Conservation (phyloP, 2,888 invertebrate genomes). For the Apamea anceps region DNA sequence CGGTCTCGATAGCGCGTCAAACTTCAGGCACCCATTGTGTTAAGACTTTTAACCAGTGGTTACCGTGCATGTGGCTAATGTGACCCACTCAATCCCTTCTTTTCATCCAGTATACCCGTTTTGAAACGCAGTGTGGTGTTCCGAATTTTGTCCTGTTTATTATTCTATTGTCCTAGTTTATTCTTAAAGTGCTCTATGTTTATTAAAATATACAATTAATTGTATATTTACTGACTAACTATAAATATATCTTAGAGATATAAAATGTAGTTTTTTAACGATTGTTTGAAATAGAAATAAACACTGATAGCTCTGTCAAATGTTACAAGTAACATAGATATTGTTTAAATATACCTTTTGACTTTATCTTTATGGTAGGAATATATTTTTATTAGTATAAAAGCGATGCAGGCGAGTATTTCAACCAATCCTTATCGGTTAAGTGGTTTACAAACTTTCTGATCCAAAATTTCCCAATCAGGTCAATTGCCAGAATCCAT, state of each 20-base stretch:
- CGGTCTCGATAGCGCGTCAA: too few relatives aligned
- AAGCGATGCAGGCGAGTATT: constrained; percentile 10
- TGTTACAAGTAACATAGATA: constrained; percentile 12
- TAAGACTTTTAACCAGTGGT: too few relatives aligned
- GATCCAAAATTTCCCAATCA: constrained; percentile 9
- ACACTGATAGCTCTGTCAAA: not conserved
- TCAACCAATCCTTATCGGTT: constrained; percentile 2
- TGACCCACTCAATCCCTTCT: too few relatives aligned
- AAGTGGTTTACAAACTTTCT: constrained; percentile 23
- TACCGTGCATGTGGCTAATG: too few relatives aligned
- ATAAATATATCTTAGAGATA: constrained; percentile 9
- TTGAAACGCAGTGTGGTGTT: too few relatives aligned
- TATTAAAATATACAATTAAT: not conserved
- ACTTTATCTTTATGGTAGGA: constrained; percentile 13
- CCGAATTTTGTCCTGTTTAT: too few relatives aligned
- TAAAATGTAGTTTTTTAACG: constrained; percentile 29
- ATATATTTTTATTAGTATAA: constrained; percentile 25
- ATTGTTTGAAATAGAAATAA: constrained; percentile 24
- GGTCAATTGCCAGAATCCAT: constrained; percentile 15
- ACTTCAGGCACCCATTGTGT: too few relatives aligned
- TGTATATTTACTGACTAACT: not conserved
- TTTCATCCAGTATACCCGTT: too few relatives aligned
- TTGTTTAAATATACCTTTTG: constrained; percentile 1
- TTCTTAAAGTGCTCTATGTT: not conserved
- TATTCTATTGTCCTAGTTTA: not conserved